Conservation (phyloP, 2,797 vertebrate species). For the Catostomus latipinnis region DNA sequence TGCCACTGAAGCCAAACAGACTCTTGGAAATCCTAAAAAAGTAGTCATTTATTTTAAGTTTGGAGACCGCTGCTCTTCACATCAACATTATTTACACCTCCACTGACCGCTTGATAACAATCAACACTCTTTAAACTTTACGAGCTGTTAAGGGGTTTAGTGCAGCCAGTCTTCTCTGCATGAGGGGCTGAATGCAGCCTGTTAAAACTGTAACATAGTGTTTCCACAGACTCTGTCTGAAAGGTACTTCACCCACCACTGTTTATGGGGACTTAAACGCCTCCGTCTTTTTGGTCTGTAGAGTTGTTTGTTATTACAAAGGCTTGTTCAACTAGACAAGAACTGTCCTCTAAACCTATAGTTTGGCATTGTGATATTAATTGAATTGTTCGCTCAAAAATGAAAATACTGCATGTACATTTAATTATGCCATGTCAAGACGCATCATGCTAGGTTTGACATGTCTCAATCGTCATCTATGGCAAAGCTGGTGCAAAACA, state of each 20-base stretch:
- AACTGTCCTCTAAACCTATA: neutral
- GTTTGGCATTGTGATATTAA: neutral
- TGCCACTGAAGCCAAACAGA: neutral
- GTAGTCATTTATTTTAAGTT: neutral
- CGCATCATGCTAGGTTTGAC: no score
- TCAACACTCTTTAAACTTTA: conserved; percentile 65
- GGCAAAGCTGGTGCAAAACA: no score
- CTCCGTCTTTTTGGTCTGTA: neutral
- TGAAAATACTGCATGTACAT: neutral
- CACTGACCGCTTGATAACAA: conserved; percentile 56
- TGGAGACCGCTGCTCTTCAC: conserved; percentile 2
- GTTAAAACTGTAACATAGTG: conserved; percentile 54
- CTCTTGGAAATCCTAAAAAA: neutral
- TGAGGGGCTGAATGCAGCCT: conserved; percentile 17
- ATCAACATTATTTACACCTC: conserved; percentile 11
- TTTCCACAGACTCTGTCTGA: conserved; percentile 16
- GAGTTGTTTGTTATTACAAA: neutral
- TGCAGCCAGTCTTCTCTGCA: conserved; percentile 55
- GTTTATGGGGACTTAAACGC: conserved; percentile 24
- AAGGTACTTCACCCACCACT: conserved; percentile 26
- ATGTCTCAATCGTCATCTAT: no score
- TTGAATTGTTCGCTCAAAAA: neutral
- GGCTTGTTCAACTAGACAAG: neutral
- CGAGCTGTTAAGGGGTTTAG: conserved; percentile 42
- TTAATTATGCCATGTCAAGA: neutral